Percentiles rank a stretch among this genome's conserved stretches.
phyloP scores from a whole-genome alignment of 1,140 invertebrate genomes.

The Dendrolimus punctatus region DNA sequence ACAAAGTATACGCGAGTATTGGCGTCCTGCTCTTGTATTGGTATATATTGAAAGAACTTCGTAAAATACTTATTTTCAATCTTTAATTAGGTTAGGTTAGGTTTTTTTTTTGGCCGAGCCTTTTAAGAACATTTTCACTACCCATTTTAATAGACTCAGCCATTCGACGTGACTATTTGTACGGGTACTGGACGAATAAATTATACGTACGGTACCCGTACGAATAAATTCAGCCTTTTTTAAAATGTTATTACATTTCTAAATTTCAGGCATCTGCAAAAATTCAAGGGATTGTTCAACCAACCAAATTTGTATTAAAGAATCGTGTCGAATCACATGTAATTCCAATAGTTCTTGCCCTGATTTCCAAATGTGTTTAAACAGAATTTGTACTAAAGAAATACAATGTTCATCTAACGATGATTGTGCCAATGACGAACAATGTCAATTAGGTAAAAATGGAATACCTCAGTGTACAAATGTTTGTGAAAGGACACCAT shows the following conservation, averaged over 20 bases:
- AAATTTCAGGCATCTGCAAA: slow-evolving; percentile 77
- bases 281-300: slow-evolving; percentile 85
- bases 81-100: no score
- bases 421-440: slow-evolving; percentile 77
- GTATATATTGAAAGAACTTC: no score
- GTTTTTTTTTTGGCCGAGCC: no score
- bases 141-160: no score
- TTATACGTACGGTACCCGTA: no score
- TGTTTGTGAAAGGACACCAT: slow-evolving; percentile 80
- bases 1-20: no score
- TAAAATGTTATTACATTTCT: slow-evolving; percentile 9
- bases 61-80: no score
- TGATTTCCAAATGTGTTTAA: slow-evolving; percentile 85
- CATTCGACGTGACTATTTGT: no score
- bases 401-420: slow-evolving; percentile 78
- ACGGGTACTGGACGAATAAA: no score
- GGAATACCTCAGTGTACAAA: slow-evolving; percentile 82
- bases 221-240: no score
- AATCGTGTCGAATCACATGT: slow-evolving; percentile 86
- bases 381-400: slow-evolving; percentile 88
- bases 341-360: slow-evolving; percentile 83
- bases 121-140: no score
- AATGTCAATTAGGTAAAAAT: slow-evolving; percentile 68
- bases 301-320: slow-evolving; percentile 86
- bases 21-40: no score